Evolutionary conservation across 1,140 invertebrate genomes (phyloP).

Genomic region (Mamestra configurata): DNA sequence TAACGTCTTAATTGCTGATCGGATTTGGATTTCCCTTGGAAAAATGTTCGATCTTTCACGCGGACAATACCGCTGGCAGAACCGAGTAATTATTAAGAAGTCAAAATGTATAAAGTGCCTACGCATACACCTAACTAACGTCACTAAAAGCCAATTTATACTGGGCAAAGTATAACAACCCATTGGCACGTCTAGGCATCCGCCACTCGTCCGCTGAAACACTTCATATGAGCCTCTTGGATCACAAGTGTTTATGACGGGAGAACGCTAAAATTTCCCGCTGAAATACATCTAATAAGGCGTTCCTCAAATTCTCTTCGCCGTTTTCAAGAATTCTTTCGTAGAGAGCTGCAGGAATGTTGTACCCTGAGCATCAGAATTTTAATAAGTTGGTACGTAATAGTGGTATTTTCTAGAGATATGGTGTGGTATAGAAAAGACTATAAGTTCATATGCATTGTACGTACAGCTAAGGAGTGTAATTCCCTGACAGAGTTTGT

Average conservation of each 20-base stretch:
- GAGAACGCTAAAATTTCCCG: slow-evolving; percentile 15
- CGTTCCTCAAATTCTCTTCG: neutral
- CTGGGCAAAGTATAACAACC: slow-evolving; percentile 21
- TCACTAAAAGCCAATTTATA: slow-evolving; percentile 3
- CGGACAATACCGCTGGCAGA: too few relatives aligned
- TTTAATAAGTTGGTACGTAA: slow-evolving; percentile 33
- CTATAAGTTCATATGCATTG: too few relatives aligned
- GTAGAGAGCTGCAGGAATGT: neutral
- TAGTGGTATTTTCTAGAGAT: neutral
- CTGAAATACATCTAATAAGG: slow-evolving; percentile 31
- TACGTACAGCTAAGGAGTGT: too few relatives aligned
- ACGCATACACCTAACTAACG: neutral
- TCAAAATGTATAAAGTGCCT: neutral
- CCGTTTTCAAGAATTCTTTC: neutral
- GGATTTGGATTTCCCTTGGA: too few relatives aligned
- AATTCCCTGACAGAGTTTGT: too few relatives aligned
- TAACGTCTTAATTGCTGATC: too few relatives aligned
- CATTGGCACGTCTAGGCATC: slow-evolving; percentile 26
- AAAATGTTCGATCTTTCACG: too few relatives aligned
- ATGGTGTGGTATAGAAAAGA: neutral
- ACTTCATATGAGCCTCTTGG: slow-evolving; percentile 35
- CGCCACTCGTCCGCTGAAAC: slow-evolving; percentile 28
- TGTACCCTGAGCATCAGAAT: slow-evolving; percentile 1
- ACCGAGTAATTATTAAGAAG: too few relatives aligned
- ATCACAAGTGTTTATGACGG: slow-evolving; percentile 40